Evolutionary conservation across 2,888 invertebrate genomes (phyloP).

Genomic region (Agrochola circellaris): DNA sequence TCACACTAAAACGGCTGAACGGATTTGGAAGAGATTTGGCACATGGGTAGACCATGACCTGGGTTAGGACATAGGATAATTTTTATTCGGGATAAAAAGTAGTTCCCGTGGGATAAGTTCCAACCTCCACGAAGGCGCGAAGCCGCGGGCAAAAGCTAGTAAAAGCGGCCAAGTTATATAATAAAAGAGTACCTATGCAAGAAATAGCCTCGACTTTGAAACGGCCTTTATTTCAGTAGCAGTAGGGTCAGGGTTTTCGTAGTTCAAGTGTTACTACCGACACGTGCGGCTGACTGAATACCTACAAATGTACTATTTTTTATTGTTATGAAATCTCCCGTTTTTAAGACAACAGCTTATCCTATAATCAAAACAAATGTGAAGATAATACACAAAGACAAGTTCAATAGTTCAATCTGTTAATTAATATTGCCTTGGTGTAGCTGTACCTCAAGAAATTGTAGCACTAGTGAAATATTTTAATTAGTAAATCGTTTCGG

Average conservation of each 20-base stretch:
- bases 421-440: slow-evolving; percentile 39
- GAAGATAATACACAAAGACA: slow-evolving; percentile 20
- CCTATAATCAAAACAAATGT: slow-evolving; percentile 15
- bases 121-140: too few relatives aligned
- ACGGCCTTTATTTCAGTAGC: not conserved
- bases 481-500: slow-evolving; percentile 9
- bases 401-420: slow-evolving; percentile 38
- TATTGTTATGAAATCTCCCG: not conserved
- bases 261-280: not conserved
- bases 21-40: too few relatives aligned
- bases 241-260: not conserved
- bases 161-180: too few relatives aligned
- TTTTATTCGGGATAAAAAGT: too few relatives aligned
- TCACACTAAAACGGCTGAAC: too few relatives aligned
- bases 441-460: slow-evolving; percentile 16
- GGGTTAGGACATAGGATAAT: too few relatives aligned
- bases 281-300: not conserved
- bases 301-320: not conserved
- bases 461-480: slow-evolving; percentile 13
- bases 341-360: slow-evolving; percentile 5
- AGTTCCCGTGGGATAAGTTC: too few relatives aligned
- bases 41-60: too few relatives aligned
- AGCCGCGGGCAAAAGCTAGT: too few relatives aligned
- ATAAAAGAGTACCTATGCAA: too few relatives aligned
- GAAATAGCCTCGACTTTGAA: not conserved